Evolutionary conservation across 2,113 vertebrate species (phyloP).

Genomic region (Hemicordylus capensis): DNA sequence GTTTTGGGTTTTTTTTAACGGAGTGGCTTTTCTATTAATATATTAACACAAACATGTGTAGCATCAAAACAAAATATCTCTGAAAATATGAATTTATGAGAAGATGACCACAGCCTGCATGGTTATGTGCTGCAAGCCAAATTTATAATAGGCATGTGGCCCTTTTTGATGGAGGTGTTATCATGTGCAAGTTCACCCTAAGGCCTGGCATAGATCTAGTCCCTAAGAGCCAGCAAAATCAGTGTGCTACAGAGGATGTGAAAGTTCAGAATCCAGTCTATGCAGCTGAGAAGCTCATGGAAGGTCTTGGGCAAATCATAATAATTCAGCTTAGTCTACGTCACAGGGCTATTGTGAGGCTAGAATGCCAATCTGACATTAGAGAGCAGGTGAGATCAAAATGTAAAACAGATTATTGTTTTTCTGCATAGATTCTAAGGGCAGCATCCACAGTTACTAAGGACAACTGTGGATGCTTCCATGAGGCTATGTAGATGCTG

Average conservation of each 20-base stretch:
- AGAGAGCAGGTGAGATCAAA: neutral
- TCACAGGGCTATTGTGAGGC: neutral
- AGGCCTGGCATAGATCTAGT: neutral
- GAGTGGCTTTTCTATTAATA: constrained; percentile 39
- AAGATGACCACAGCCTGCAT: neutral
- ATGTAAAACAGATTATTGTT: too few relatives aligned
- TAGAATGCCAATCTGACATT: neutral
- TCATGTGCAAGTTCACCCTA: neutral
- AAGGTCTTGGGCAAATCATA: neutral
- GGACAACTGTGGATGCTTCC: too few relatives aligned
- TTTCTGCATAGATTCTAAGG: too few relatives aligned
- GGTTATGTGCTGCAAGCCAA: neutral
- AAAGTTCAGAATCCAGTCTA: neutral
- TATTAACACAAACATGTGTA: constrained; percentile 30
- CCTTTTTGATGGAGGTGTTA: constrained; percentile 19
- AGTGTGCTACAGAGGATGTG: neutral
- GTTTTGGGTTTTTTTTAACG: constrained; percentile 20
- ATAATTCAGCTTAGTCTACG: neutral
- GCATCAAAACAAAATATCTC: constrained; percentile 1
- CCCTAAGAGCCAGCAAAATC: neutral
- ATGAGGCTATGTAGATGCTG: too few relatives aligned
- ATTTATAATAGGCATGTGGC: neutral
- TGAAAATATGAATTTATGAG: neutral
- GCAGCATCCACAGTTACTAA: too few relatives aligned
- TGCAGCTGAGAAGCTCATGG: neutral